Conservation (phyloP, 2,797 vertebrate genomes). For the Sebastes glaucus region DNA sequence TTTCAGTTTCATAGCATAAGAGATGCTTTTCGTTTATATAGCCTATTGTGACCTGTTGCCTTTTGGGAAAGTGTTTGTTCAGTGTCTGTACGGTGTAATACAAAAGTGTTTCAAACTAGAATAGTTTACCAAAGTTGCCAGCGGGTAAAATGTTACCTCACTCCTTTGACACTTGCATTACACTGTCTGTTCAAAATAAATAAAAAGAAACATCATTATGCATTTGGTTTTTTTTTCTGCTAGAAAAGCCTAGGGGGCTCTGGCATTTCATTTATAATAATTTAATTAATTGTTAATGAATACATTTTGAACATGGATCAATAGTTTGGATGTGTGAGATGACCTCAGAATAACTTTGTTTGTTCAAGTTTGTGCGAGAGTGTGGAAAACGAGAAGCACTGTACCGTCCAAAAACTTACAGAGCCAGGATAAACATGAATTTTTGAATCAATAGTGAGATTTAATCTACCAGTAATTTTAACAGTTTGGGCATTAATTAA, state of each 20-base stretch:
- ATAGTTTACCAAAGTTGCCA: background rate
- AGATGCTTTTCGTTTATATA: no score
- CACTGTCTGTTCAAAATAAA: no score
- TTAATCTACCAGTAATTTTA: background rate
- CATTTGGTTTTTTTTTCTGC: no score
- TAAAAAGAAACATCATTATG: no score
- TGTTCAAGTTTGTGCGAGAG: background rate
- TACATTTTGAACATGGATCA: background rate
- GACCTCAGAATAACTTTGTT: background rate
- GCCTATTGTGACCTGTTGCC: background rate
- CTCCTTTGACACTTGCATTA: background rate
- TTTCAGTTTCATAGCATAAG: no score
- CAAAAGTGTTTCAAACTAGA: background rate
- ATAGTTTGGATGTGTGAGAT: background rate
- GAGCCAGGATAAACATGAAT: background rate
- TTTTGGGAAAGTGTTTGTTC: background rate
- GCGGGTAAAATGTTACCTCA: background rate
- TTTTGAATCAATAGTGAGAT: background rate
- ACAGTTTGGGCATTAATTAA: slow-evolving; percentile 3
- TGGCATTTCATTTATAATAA: no score
- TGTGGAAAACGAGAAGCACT: background rate
- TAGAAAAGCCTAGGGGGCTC: no score
- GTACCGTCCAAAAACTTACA: background rate
- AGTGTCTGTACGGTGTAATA: background rate
- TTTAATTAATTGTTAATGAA: no score